Evolutionary conservation across 1,140 invertebrate species (phyloP).

Genomic region (Gonatopus flavifemur): DNA sequence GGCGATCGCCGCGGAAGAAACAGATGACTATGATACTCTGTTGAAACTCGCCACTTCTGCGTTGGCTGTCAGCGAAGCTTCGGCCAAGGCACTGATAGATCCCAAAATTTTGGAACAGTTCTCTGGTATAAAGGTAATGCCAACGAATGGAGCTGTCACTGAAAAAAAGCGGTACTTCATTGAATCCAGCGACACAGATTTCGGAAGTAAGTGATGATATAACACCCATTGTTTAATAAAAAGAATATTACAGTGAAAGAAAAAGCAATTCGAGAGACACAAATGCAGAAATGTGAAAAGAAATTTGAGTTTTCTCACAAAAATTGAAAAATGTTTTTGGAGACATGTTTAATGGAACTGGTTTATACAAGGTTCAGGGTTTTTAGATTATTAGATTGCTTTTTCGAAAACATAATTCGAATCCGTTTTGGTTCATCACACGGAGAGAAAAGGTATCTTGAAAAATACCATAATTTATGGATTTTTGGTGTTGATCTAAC

Average conservation of each 20-base stretch:
- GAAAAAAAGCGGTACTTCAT: constrained; percentile 46
- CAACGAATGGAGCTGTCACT: constrained; percentile 13
- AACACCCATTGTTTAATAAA: too few species aligned
- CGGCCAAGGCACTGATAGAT: constrained; percentile 35
- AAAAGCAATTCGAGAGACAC: too few species aligned
- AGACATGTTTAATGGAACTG: neutral
- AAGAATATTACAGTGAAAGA: too few species aligned
- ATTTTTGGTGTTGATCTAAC: too few species aligned
- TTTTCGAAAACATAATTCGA: too few species aligned
- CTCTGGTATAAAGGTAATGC: constrained; percentile 32
- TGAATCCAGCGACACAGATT: constrained; percentile 69
- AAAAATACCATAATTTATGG: too few species aligned
- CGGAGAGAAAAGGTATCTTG: too few species aligned
- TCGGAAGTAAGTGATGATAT: constrained; percentile 46
- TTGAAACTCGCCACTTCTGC: constrained; percentile 44
- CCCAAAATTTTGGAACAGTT: constrained; percentile 41
- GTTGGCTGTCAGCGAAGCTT: constrained; percentile 27
- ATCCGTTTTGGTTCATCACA: too few species aligned
- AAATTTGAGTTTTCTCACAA: too few species aligned
- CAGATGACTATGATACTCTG: constrained; percentile 44
- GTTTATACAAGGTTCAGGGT: neutral
- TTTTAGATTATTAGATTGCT: too few species aligned
- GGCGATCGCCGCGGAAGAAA: constrained; percentile 50
- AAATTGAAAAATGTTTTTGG: neutral
- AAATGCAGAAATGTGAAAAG: too few species aligned